Conservation (phyloP, 2,113 vertebrate genomes). For the Pelmatolapia mariae region DNA sequence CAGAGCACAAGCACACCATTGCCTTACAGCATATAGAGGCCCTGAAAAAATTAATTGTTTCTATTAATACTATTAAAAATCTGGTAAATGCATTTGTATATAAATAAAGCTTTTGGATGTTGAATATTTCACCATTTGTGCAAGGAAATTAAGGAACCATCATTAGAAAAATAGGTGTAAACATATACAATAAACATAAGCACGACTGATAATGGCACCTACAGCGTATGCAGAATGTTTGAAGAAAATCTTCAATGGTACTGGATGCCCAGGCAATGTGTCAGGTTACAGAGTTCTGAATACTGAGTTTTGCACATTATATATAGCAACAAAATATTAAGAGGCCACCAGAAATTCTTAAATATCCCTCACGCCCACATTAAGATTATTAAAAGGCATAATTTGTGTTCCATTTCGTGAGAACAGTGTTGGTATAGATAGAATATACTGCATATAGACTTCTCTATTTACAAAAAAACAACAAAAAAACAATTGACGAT, state of each 20-base stretch:
- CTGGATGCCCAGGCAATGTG: not conserved
- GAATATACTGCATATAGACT: conserved; percentile 29
- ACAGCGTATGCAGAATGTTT: not conserved
- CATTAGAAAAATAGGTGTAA: not conserved
- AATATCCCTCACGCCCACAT: not conserved
- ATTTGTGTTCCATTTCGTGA: conserved; percentile 27
- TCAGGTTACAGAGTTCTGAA: not conserved
- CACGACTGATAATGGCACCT: not conserved
- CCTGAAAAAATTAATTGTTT: not conserved
- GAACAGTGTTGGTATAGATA: conserved; percentile 31
- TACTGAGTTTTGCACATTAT: not conserved
- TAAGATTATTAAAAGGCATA: not conserved
- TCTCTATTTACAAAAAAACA: conserved; percentile 40
- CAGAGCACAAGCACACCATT: not conserved
- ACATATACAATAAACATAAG: not conserved
- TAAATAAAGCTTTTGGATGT: not conserved
- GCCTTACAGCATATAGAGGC: not conserved
- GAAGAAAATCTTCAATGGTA: not conserved
- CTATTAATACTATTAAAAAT: not conserved
- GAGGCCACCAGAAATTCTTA: not conserved
- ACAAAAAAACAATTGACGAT: not conserved
- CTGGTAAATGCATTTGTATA: not conserved
- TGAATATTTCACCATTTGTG: not conserved
- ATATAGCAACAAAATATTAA: not conserved
- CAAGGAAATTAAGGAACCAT: not conserved